Evolutionary conservation across 2,113 vertebrate species (phyloP).

Genomic region (Callopanchax toddi): DNA sequence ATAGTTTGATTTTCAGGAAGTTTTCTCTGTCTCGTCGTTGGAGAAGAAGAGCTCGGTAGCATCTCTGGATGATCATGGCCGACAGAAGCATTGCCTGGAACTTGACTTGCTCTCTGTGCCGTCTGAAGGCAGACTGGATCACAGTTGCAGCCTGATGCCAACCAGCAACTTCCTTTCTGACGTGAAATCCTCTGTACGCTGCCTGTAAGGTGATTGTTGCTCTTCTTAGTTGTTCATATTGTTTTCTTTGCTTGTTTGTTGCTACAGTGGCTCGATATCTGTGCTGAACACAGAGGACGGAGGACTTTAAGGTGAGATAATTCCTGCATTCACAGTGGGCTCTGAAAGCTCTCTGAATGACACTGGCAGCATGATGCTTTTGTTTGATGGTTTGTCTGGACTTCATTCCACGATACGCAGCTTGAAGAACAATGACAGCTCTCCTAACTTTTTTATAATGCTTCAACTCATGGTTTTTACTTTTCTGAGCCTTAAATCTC

Average conservation of each 20-base stretch:
- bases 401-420: constrained; percentile 81
- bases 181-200: constrained; percentile 75
- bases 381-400: constrained; percentile 64
- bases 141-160: constrained; percentile 79
- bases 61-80: constrained; percentile 80
- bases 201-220: constrained; percentile 80
- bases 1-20: constrained; percentile 69
- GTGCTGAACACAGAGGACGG: constrained; percentile 76
- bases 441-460: constrained; percentile 52
- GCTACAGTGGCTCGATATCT: constrained; percentile 64
- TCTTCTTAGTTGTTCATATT: constrained; percentile 68
- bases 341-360: constrained; percentile 80
- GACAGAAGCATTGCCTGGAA: constrained; percentile 80
- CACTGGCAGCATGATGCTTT: constrained; percentile 68
- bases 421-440: constrained; percentile 78
- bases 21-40: constrained; percentile 59
- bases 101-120: constrained; percentile 66
- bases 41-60: constrained; percentile 71
- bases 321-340: constrained; percentile 59
- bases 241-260: constrained; percentile 58
- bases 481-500: constrained; percentile 78
- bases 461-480: constrained; percentile 43
- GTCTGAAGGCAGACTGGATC: constrained; percentile 84
- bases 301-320: constrained; percentile 68
- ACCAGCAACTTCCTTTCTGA: constrained; percentile 64